Evolutionary conservation across 1,140 invertebrate genomes (phyloP).

Genomic region (Campoletis sonorensis): DNA sequence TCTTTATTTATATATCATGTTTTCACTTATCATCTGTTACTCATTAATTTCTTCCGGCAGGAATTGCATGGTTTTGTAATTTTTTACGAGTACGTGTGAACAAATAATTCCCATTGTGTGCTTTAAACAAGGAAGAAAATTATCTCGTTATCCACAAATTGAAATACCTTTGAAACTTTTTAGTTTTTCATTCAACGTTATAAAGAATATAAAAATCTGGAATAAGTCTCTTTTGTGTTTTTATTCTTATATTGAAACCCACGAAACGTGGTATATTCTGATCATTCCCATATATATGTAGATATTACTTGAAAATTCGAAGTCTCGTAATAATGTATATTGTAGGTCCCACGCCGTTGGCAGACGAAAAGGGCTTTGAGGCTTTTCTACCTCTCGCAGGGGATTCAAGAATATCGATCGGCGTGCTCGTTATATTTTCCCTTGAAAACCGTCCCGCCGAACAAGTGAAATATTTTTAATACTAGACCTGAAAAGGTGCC

Average conservation of each 20-base stretch:
- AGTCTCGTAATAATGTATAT: slow-evolving; percentile 18
- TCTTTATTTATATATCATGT: too few relatives aligned
- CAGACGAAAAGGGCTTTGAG: slow-evolving; percentile 9
- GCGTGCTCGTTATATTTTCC: slow-evolving; percentile 18
- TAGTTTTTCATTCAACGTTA: too few relatives aligned
- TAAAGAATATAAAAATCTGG: too few relatives aligned
- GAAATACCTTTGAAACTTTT: too few relatives aligned
- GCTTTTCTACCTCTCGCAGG: slow-evolving; percentile 14
- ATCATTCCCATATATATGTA: not conserved
- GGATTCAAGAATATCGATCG: slow-evolving; percentile 11
- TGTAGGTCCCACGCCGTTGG: not conserved
- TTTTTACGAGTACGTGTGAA: too few relatives aligned
- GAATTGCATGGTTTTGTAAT: too few relatives aligned
- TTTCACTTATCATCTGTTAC: too few relatives aligned
- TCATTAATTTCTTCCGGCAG: too few relatives aligned
- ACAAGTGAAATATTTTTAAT: not conserved
- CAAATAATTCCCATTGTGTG: too few relatives aligned
- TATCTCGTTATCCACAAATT: too few relatives aligned
- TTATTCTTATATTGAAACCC: not conserved
- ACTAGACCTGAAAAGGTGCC: not conserved
- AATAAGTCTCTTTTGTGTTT: not conserved
- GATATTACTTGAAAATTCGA: not conserved
- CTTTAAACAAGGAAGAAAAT: too few relatives aligned
- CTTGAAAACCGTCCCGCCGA: not conserved
- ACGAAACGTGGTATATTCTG: too few relatives aligned